phyloP scores from a whole-genome alignment of 2,797 vertebrate species.

The Dendrocincla tyrannina region DNA sequence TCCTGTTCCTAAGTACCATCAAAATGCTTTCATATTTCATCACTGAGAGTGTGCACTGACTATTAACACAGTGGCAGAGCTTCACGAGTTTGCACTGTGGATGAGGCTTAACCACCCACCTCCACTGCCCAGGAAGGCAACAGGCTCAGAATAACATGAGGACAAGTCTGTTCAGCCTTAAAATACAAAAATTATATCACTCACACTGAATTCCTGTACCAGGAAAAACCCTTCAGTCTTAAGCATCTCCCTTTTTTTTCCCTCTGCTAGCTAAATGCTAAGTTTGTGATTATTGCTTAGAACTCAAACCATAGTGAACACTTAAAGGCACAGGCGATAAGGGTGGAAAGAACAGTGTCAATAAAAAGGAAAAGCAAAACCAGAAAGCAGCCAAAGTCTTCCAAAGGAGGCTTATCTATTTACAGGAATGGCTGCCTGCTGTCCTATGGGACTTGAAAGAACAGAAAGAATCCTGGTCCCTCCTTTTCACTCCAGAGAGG shows the following conservation, averaged over 20 bases:
- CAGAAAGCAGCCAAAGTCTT: background rate
- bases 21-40: slow-evolving; percentile 37
- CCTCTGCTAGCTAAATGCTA: background rate
- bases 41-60: background rate
- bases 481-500: background rate
- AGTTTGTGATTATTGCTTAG: background rate
- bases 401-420: background rate
- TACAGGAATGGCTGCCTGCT: background rate
- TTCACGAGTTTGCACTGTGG: background rate
- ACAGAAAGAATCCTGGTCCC: background rate
- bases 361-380: background rate
- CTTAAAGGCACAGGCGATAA: background rate
- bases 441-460: background rate
- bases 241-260: background rate
- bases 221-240: background rate
- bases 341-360: background rate
- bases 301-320: background rate
- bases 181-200: background rate
- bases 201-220: background rate
- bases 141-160: background rate
- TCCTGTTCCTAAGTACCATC: background rate
- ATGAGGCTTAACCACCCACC: background rate
- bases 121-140: background rate
- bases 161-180: background rate
- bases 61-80: background rate